Evolutionary conservation across 2,888 invertebrate species (phyloP).

Genomic region (Latrodectus elegans): DNA sequence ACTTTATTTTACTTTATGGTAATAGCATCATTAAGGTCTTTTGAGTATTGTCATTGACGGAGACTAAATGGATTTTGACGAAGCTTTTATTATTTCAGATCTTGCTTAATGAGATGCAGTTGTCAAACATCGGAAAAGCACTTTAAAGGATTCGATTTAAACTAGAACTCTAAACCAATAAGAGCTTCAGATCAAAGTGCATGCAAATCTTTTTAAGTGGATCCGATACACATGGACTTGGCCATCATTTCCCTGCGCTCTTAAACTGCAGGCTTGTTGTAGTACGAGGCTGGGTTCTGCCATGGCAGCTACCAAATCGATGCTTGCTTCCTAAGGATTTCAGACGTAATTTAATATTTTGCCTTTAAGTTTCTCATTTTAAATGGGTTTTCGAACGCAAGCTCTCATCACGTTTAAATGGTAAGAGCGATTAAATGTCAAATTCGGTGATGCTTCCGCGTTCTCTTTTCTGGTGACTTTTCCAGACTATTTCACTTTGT

Average conservation of each 20-base stretch:
- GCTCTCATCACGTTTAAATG: not conserved
- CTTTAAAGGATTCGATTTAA: not conserved
- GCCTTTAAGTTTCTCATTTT: not conserved
- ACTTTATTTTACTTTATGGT: no score
- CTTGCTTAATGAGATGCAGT: no score
- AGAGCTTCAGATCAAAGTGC: not conserved
- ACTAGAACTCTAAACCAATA: not conserved
- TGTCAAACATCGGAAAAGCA: not conserved
- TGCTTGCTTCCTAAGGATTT: not conserved
- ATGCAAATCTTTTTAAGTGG: not conserved
- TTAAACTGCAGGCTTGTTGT: not conserved
- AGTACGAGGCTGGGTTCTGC: no score
- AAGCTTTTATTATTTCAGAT: no score
- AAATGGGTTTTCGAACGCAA: slow-evolving; percentile 5
- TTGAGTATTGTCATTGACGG: no score
- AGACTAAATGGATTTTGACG: no score
- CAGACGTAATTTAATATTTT: not conserved
- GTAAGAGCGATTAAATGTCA: not conserved
- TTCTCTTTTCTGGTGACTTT: no score
- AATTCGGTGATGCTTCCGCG: not conserved
- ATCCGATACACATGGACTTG: not conserved
- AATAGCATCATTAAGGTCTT: no score
- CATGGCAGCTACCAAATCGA: not conserved
- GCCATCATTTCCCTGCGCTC: not conserved
- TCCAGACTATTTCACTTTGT: no score